Conservation (phyloP, 23 tunicate genomes). For the Halocynthia aurantium region DNA sequence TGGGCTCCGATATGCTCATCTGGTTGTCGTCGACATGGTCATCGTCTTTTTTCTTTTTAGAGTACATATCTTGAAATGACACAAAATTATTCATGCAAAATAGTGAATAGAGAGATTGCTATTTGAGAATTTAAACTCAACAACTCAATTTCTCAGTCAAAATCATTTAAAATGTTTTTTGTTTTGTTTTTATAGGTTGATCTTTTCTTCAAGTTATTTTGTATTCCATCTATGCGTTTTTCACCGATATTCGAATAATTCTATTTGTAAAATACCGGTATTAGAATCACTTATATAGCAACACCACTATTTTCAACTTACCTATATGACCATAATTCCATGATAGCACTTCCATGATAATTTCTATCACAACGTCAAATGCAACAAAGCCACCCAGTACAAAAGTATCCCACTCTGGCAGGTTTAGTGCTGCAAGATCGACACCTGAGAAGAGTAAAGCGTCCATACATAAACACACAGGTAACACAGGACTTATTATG, state of each 20-base stretch:
- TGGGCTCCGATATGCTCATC: background rate
- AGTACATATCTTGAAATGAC: no score
- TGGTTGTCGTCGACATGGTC: background rate
- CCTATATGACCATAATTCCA: conserved; percentile 41
- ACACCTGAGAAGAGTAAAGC: conserved; percentile 17
- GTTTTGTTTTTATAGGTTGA: no score
- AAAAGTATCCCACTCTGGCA: conserved; percentile 24
- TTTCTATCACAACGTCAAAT: conserved; percentile 26
- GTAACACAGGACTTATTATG: background rate
- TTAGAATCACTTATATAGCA: background rate
- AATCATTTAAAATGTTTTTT: no score
- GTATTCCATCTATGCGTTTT: no score
- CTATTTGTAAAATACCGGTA: no score
- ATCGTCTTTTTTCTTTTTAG: background rate
- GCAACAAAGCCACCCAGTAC: conserved; percentile 51
- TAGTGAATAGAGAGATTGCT: no score
- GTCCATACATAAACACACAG: background rate
- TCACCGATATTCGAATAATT: no score
- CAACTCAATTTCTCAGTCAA: no score
- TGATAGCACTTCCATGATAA: conserved; percentile 49
- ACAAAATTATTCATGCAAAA: no score
- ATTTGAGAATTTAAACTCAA: no score
- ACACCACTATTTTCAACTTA: background rate
- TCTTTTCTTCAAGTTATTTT: no score
- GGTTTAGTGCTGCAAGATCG: conserved; percentile 12